A percentile compares a stretch with the other conserved stretches of the same genome.
Evolutionary conservation across 2,888 invertebrate genomes (phyloP).

Genomic region (Cataglyphis livida): DNA sequence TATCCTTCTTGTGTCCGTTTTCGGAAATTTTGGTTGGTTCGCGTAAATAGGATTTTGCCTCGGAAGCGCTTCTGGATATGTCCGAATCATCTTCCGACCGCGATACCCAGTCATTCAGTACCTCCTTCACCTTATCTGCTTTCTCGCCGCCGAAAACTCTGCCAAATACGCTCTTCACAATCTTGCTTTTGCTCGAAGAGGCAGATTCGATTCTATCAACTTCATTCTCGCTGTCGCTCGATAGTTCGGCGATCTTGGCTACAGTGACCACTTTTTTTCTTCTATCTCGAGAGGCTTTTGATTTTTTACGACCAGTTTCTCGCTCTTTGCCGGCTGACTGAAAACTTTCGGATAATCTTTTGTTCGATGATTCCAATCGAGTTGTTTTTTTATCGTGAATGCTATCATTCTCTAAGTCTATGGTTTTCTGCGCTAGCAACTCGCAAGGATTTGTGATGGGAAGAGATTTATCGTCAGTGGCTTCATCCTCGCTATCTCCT

Average conservation of each 20-base stretch:
- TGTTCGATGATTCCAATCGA: conserved; percentile 20
- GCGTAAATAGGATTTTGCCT: conserved; percentile 9
- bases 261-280: conserved; percentile 38
- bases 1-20: conserved; percentile 54
- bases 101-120: conserved; percentile 83
- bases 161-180: conserved; percentile 83
- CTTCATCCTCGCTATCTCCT: conserved; percentile 40
- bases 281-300: conserved; percentile 35
- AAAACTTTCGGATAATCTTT: conserved; percentile 31
- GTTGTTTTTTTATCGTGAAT: background rate
- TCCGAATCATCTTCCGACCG: conserved; percentile 80
- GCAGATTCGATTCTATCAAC: conserved; percentile 66
- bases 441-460: background rate
- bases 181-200: conserved; percentile 80
- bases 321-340: conserved; percentile 45
- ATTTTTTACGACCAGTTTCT: conserved; percentile 39
- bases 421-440: background rate
- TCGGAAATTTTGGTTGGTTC: background rate
- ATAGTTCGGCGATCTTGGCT: conserved; percentile 54
- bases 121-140: conserved; percentile 81
- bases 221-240: conserved; percentile 77
- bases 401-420: background rate
- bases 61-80: conserved; percentile 48
- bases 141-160: conserved; percentile 82
- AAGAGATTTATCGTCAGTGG: conserved; percentile 14